These are phyloP conservation scores for Nebria brevicollis DNA, from an alignment of 2,888 invertebrate species.

Conservation along the genomic window DNA sequence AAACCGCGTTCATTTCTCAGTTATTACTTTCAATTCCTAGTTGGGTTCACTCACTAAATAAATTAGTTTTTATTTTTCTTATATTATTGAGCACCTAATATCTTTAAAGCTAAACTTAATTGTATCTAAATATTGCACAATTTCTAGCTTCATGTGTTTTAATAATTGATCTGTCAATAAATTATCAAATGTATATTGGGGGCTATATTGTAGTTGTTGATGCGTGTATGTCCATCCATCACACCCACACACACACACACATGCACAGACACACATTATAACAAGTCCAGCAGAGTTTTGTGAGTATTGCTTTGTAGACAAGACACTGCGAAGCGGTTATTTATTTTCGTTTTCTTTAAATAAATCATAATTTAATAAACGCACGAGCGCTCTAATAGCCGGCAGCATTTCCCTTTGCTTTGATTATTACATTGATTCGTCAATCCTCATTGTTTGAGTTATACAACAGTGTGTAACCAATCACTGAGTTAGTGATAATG, in stretches of 20 bases:
- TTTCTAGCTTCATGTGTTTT: constrained; percentile 56
- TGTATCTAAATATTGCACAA: constrained; percentile 64
- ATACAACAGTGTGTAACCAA: constrained; percentile 52
- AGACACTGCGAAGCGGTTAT: constrained; percentile 51
- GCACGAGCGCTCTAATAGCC: constrained; percentile 53
- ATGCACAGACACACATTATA: constrained; percentile 36
- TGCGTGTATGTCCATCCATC: constrained; percentile 6
- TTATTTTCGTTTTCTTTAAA: constrained; percentile 10
- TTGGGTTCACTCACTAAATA: constrained; percentile 46
- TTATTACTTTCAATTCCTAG: constrained; percentile 38
- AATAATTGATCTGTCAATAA: constrained; percentile 29
- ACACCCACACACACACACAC: background rate
- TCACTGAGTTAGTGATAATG: constrained; percentile 52
- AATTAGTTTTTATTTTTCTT: constrained; percentile 44
- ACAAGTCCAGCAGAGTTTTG: constrained; percentile 49
- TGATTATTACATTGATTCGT: background rate
- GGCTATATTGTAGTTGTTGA: constrained; percentile 10
- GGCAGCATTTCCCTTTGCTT: constrained; percentile 51
- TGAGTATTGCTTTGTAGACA: constrained; percentile 58
- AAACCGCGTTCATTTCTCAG: constrained; percentile 24
- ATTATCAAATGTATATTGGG: constrained; percentile 9
- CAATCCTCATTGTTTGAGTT: background rate
- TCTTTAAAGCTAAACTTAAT: constrained; percentile 63
- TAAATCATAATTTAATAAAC: constrained; percentile 45
- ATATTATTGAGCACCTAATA: constrained; percentile 65